Evolutionary conservation across 2,888 invertebrate genomes (phyloP).

Genomic region (Agrochola circellaris): DNA sequence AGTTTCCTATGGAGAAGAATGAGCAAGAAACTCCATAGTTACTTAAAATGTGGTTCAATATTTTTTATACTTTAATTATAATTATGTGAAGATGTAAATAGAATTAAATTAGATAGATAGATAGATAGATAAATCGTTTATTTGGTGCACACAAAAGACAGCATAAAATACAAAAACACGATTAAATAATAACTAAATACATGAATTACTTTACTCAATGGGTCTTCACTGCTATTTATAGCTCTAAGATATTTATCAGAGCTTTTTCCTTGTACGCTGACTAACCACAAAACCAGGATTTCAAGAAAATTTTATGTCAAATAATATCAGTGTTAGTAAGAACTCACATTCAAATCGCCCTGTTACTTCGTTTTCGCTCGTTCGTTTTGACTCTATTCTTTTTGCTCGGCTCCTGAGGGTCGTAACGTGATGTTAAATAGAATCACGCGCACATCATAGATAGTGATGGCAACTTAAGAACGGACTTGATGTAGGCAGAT

Average conservation of each 20-base stretch:
- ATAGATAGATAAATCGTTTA: too few relatives aligned
- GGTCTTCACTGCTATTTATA: not conserved
- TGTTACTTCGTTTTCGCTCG: too few relatives aligned
- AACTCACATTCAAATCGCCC: not conserved
- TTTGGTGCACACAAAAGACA: too few relatives aligned
- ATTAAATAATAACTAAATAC: too few relatives aligned
- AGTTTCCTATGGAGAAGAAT: not conserved
- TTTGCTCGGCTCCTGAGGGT: too few relatives aligned
- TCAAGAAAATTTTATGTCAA: not conserved
- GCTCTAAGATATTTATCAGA: conserved; percentile 10
- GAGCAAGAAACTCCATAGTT: not conserved
- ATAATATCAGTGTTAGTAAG: not conserved
- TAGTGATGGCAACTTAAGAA: too few relatives aligned
- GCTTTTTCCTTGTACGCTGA: conserved; percentile 9
- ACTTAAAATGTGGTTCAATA: not conserved
- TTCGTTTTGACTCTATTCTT: too few relatives aligned
- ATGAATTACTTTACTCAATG: not conserved
- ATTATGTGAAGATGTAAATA: not conserved
- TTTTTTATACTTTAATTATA: not conserved
- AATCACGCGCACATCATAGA: too few relatives aligned
- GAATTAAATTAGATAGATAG: not conserved
- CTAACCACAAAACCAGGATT: not conserved
- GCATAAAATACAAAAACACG: too few relatives aligned
- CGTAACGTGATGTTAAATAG: too few relatives aligned
- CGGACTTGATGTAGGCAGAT: too few relatives aligned